Conservation (phyloP, 2,797 vertebrate species). For the Lacerta agilis region DNA sequence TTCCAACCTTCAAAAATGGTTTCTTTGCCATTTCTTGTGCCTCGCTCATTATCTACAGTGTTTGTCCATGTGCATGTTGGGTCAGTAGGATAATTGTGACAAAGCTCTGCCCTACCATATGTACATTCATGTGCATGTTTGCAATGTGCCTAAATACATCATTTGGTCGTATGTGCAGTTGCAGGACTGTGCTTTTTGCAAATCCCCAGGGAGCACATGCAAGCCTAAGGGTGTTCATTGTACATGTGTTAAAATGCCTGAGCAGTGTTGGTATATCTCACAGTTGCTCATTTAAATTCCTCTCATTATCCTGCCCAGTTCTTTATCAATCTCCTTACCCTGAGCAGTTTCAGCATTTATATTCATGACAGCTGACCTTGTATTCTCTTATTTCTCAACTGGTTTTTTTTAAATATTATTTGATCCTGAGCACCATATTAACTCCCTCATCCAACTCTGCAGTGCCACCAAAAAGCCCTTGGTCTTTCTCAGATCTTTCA, state of each 20-base stretch:
- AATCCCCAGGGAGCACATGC: background rate
- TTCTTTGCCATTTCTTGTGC: background rate
- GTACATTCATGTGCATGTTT: background rate
- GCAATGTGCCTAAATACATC: background rate
- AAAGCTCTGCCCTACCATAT: background rate
- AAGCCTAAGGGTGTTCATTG: background rate
- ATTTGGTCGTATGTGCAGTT: background rate
- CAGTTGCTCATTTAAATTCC: background rate
- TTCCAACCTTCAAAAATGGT: background rate
- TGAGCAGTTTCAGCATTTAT: background rate
- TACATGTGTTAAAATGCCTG: background rate
- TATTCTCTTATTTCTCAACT: rapidly evolving
- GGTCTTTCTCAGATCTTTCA: background rate
- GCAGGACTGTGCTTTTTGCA: background rate
- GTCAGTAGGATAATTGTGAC: background rate
- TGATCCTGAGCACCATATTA: rapidly evolving
- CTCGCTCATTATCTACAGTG: background rate
- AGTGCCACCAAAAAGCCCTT: background rate
- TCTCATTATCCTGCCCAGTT: background rate
- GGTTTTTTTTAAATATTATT: rapidly evolving
- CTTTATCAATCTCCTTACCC: background rate
- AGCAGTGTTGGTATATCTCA: background rate
- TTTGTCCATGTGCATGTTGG: background rate
- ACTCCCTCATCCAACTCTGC: background rate
- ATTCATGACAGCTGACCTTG: background rate